Conservation (phyloP, 2,888 invertebrate species). For the Xylophagus ater region DNA sequence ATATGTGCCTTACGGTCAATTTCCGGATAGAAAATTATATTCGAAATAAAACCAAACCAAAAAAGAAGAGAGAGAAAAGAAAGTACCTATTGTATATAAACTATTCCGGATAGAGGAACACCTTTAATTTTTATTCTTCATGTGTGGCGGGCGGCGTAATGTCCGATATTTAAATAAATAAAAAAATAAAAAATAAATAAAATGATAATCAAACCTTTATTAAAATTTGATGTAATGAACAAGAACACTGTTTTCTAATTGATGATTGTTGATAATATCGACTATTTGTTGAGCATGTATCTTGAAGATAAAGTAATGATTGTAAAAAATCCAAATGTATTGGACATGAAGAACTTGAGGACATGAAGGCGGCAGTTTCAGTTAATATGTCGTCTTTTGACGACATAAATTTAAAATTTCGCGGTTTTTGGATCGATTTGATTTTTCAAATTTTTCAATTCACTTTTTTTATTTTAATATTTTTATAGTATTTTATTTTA, state of each 20-base stretch:
- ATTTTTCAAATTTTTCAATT: not conserved
- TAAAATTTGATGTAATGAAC: conserved; percentile 22
- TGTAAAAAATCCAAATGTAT: conserved; percentile 20
- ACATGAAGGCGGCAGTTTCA: conserved; percentile 16
- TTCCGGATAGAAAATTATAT: too few species aligned
- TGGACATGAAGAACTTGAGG: conserved; percentile 18
- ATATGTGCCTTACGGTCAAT: too few species aligned
- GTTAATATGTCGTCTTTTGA: conserved; percentile 11
- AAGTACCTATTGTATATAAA: too few species aligned
- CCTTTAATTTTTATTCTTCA: too few species aligned
- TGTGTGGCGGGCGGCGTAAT: too few species aligned
- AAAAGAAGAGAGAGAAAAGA: too few species aligned
- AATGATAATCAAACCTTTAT: conserved; percentile 18
- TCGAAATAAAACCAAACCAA: too few species aligned
- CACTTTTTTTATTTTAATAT: too few species aligned
- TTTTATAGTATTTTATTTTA: too few species aligned
- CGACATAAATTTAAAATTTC: conserved; percentile 14
- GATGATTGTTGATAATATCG: conserved; percentile 7
- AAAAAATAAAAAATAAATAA: not conserved
- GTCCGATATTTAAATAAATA: too few species aligned
- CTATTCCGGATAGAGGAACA: not conserved
- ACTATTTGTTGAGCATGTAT: conserved; percentile 17
- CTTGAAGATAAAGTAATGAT: conserved; percentile 19
- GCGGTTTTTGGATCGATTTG: not conserved
- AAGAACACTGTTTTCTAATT: conserved; percentile 18